Evolutionary conservation across 2,113 vertebrate species (phyloP).

Genomic region (Lophochroa leadbeateri): DNA sequence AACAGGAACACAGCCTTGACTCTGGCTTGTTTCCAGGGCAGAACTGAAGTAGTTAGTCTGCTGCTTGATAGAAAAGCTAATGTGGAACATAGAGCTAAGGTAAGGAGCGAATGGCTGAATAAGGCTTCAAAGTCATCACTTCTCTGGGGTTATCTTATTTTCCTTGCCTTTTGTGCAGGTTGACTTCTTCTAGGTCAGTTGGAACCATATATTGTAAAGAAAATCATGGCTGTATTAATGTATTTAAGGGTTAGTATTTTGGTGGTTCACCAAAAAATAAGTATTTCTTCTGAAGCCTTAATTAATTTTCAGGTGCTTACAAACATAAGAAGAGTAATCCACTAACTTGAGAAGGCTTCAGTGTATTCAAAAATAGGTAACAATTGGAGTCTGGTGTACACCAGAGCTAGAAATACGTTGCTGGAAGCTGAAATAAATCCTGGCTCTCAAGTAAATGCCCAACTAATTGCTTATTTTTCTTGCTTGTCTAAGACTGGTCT

Average conservation of each 20-base stretch:
- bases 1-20: conserved; percentile 98
- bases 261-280: background rate
- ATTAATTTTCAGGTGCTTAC: background rate
- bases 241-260: background rate
- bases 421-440: background rate
- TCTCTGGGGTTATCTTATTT: background rate
- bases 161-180: background rate
- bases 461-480: background rate
- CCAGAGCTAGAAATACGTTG: background rate
- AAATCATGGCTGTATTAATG: background rate
- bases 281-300: background rate
- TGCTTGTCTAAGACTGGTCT: conserved; percentile 86
- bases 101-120: conserved; percentile 34
- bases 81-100: conserved; percentile 97
- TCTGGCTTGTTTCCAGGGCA: conserved; percentile 96
- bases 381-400: background rate
- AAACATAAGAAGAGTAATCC: accelerated
- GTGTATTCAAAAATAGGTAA: background rate
- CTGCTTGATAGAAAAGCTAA: conserved; percentile 97
- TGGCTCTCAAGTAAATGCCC: background rate
- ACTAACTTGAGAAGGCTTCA: background rate
- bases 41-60: conserved; percentile 96
- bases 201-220: background rate
- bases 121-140: accelerated
- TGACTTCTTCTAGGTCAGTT: background rate